Evolutionary conservation across 2,113 vertebrate genomes (phyloP).

Genomic region (Mystacornis crossleyi): DNA sequence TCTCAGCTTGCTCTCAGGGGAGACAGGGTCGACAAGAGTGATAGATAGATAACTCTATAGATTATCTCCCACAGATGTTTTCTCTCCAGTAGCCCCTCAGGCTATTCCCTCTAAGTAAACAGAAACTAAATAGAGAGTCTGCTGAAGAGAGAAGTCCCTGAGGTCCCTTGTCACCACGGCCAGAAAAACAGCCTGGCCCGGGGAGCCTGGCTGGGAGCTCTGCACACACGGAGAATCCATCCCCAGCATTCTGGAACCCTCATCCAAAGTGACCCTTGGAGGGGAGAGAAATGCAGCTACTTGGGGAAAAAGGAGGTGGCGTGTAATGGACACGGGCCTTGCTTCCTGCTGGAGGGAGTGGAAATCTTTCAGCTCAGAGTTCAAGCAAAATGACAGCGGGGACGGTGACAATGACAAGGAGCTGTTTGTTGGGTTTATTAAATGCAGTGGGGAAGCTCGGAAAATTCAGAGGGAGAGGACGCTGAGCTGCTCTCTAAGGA

Average conservation of each 20-base stretch:
- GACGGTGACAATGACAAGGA: background rate
- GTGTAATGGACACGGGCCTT: background rate
- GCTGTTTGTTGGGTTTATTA: background rate
- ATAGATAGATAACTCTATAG: slow-evolving; percentile 86
- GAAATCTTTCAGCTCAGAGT: background rate
- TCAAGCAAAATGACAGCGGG: background rate
- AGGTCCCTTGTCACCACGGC: slow-evolving; percentile 56
- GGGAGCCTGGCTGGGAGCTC: background rate
- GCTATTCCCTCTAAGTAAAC: slow-evolving; percentile 86
- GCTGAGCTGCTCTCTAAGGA: background rate
- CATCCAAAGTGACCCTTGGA: slow-evolving; percentile 32
- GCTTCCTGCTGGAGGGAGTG: background rate
- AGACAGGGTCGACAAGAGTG: slow-evolving; percentile 78
- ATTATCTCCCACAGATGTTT: slow-evolving; percentile 88
- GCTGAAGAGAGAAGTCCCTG: slow-evolving; percentile 60
- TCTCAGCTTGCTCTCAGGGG: slow-evolving; percentile 80
- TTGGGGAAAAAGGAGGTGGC: background rate
- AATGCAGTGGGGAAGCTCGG: background rate
- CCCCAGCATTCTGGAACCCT: background rate
- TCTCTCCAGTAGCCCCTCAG: slow-evolving; percentile 77
- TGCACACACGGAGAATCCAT: background rate
- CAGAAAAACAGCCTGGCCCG: background rate
- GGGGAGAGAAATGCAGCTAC: background rate
- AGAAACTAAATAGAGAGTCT: slow-evolving; percentile 78
- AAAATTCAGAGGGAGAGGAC: background rate